Base-by-base conservation (phyloP, 2,888 invertebrate species). In the Volucella zonaria region DNA sequence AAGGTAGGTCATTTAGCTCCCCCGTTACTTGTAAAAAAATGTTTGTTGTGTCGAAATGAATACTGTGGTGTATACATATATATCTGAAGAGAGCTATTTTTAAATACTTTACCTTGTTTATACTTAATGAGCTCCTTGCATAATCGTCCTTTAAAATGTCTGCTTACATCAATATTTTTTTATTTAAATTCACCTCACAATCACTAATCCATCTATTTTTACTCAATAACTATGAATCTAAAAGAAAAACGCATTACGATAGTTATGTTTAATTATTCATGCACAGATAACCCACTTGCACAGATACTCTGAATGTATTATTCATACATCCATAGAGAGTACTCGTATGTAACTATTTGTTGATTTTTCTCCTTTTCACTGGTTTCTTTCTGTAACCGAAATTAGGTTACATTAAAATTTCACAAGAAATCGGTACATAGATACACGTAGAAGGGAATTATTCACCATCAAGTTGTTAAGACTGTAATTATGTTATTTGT, bases 221-320 rank as follows among this genome's bases (percentile, higher is more conserved):
- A 80, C 67, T 75, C 56, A 56, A 73, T 31, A 73, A 61, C 38
- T 62, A 31, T 31, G 31, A 74, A 70, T 75, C 58, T 81, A 64
- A 59, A 18, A 6, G 31, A 6, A 6, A 47, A 52, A 56, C 71
- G 70, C 64, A 51, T 70, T 47, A 56, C 52, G 61, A 70, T 68
- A 42, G 58, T 71, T 78, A 15, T 47, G 9, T 64, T 54, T 66
- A 38, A 51, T 31, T 38, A 61, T 54, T 68, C 51, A 54, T 51
- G 49, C 62, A 23, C 15, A 56, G 11, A 49, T 10, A 49, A 31
- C 15, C 56, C 56, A 51, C 47, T 40, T 31, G 14, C 12, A 68
- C 52, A 45, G 31, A 51, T 66, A 66, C 43, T 45, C 71, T 45
- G 54, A 45, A 56, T 77, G 43, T 43, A 62, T 62, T 62, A 77